These are phyloP conservation scores for Meloidogyne chitwoodi DNA, from an alignment of 1,140 invertebrate genomes.

Conservation along the genomic window DNA sequence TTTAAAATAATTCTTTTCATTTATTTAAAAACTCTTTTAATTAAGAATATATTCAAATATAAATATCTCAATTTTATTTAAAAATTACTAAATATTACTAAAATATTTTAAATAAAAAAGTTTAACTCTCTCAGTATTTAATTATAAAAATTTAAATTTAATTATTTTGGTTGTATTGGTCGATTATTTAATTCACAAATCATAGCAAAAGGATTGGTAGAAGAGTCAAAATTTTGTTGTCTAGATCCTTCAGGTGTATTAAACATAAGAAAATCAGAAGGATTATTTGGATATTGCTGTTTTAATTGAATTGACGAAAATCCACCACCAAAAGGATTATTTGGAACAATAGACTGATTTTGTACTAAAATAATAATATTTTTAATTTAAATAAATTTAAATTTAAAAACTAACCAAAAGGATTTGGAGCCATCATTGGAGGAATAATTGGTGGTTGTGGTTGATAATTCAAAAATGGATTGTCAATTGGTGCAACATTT, in stretches of 20 bases:
- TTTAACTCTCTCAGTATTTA: too few species aligned
- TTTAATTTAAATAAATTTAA: not conserved
- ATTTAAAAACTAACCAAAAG: not conserved
- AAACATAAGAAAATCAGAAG: constrained; percentile 22
- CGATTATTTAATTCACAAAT: constrained; percentile 11
- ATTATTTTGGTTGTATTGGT: constrained; percentile 7
- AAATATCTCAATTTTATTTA: too few species aligned
- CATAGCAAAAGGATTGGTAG: constrained; percentile 32
- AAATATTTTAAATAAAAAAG: too few species aligned
- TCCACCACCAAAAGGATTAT: constrained; percentile 15
- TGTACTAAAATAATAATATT: too few species aligned
- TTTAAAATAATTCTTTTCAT: too few species aligned
- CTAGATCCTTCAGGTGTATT: not conserved
- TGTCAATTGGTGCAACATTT: not conserved
- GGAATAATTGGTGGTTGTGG: not conserved
- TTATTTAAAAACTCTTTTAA: too few species aligned
- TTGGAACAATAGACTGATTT: too few species aligned
- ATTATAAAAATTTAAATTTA: too few species aligned
- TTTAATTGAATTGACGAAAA: not conserved
- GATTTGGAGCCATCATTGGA: not conserved
- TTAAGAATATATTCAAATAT: too few species aligned
- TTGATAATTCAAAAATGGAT: not conserved
- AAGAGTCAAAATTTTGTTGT: constrained; percentile 10
- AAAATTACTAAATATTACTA: too few species aligned
- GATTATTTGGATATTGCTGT: not conserved